Evolutionary conservation across 2,797 vertebrate species (phyloP).

Genomic region (Pseudochirops cupreus): DNA sequence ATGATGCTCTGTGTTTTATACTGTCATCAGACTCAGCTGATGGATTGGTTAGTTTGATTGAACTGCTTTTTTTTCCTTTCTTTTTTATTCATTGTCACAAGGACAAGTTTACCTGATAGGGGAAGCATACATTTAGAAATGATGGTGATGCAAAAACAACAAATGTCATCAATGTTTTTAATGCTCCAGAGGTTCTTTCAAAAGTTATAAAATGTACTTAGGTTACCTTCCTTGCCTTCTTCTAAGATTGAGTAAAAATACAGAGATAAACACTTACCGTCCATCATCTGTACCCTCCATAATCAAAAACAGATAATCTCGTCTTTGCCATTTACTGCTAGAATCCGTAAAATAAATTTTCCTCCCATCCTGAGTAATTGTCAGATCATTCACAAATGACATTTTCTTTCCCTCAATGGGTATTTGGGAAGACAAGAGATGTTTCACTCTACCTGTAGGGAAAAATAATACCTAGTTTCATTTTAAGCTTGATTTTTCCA

Average conservation of each 20-base stretch:
- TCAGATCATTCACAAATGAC: constrained; percentile 95
- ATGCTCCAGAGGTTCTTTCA: not conserved
- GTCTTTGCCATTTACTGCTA: constrained; percentile 97
- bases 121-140: not conserved
- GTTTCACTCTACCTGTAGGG: constrained; percentile 87
- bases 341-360: constrained; percentile 97
- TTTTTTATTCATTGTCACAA: not conserved
- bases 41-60: too few relatives aligned
- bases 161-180: not conserved
- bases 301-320: constrained; percentile 91
- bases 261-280: constrained; percentile 86
- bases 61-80: not conserved
- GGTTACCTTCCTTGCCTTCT: not conserved
- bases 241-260: not conserved
- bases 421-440: constrained; percentile 88
- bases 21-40: not conserved
- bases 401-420: constrained; percentile 91
- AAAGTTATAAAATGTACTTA: not conserved
- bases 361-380: constrained; percentile 92
- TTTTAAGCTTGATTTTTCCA: constrained; percentile 28
- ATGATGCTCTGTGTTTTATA: not conserved
- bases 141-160: not conserved
- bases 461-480: constrained; percentile 39
- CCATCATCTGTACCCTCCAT: constrained; percentile 97
- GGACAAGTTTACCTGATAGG: not conserved